Evolutionary conservation across 2,113 vertebrate species (phyloP).

Genomic region (Taurulus bubalis): DNA sequence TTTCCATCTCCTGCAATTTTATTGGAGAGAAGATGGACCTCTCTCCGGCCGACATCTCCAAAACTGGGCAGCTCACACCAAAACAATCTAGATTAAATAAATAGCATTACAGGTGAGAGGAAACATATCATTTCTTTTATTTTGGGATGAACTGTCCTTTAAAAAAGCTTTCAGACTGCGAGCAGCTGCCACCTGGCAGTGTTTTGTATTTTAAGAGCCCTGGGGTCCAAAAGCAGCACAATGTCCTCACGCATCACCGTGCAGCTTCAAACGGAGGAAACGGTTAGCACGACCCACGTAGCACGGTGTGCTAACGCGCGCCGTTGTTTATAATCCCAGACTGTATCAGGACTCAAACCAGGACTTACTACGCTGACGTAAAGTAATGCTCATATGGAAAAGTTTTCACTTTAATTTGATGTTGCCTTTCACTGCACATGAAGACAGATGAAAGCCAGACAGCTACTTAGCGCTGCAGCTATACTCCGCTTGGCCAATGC

Average conservation of each 20-base stretch:
- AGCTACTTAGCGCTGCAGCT: neutral
- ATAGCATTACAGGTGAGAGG: too few relatives aligned
- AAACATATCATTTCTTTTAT: too few relatives aligned
- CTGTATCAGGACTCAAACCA: too few relatives aligned
- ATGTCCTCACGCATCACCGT: neutral
- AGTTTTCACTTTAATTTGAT: neutral
- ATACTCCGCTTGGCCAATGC: neutral
- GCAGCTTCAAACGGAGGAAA: neutral
- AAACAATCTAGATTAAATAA: too few relatives aligned
- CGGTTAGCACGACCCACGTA: neutral
- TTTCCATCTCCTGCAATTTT: too few relatives aligned
- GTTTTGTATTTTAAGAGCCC: neutral
- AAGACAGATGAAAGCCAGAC: neutral
- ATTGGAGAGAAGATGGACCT: too few relatives aligned
- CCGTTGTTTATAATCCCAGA: neutral
- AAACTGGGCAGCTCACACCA: too few relatives aligned
- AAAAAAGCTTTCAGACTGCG: neutral
- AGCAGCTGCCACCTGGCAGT: neutral
- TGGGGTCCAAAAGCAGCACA: neutral
- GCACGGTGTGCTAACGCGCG: neutral
- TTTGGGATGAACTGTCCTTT: neutral
- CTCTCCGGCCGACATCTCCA: too few relatives aligned
- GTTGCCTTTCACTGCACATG: neutral
- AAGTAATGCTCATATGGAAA: neutral
- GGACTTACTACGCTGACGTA: neutral